Evolutionary conservation across 2,797 vertebrate genomes (phyloP).

Genomic region (Triplophysa yarkandensis): DNA sequence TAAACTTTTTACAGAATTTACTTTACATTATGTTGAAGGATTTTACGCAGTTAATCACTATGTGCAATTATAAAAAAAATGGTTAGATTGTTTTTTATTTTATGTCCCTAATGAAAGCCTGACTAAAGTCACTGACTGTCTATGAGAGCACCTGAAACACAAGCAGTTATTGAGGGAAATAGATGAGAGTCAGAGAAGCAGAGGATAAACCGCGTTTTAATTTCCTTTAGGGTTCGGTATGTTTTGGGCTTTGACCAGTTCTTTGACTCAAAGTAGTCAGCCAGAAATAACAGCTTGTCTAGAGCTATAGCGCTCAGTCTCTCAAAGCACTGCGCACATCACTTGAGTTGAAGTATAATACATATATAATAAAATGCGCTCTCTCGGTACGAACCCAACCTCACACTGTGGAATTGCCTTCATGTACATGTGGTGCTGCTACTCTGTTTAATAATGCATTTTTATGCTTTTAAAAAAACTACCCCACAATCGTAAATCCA

Average conservation of each 20-base stretch:
- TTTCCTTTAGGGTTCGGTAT: constrained; percentile 36
- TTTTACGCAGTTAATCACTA: too few species aligned
- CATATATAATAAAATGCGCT: constrained; percentile 34
- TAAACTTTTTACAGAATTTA: too few species aligned
- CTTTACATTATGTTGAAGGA: too few species aligned
- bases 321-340: constrained; percentile 23
- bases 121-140: background rate
- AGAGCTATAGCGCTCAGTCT: constrained; percentile 14
- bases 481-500: constrained; percentile 53
- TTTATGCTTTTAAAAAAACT: constrained; percentile 66
- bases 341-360: constrained; percentile 29
- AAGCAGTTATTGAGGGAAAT: background rate
- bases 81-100: too few species aligned
- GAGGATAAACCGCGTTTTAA: constrained; percentile 10
- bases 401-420: constrained; percentile 28
- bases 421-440: constrained; percentile 52
- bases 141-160: background rate
- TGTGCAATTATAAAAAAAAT: too few species aligned
- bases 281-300: constrained; percentile 44
- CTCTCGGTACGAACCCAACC: constrained; percentile 27
- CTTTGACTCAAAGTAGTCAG: constrained; percentile 43
- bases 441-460: constrained; percentile 67
- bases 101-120: background rate
- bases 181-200: background rate
- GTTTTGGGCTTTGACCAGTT: constrained; percentile 33